These are phyloP conservation scores for Propithecus coquereli DNA, from an alignment of 2,113 vertebrate species.

Conservation along the genomic window DNA sequence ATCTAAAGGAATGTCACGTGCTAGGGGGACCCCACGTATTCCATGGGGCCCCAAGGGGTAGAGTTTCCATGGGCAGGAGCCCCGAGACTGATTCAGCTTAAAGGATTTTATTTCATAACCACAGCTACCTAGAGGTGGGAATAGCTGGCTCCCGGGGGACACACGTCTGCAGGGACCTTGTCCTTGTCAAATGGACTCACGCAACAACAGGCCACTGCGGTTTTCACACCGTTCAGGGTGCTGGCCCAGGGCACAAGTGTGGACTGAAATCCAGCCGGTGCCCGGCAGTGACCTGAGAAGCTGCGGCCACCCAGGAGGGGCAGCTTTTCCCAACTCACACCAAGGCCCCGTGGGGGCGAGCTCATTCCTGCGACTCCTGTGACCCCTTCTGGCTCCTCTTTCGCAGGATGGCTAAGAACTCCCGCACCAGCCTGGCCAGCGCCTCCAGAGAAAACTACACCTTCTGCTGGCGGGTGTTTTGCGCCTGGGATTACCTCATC, in stretches of 20 bases:
- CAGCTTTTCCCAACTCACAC: too few relatives aligned
- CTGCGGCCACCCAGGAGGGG: not conserved
- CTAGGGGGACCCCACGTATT: not conserved
- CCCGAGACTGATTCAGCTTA: not conserved
- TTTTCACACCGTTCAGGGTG: not conserved
- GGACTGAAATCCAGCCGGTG: too few relatives aligned
- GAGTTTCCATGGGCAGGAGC: fast-evolving
- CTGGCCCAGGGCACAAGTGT: too few relatives aligned
- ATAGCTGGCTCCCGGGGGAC: fast-evolving
- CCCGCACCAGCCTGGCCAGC: constrained; percentile 93
- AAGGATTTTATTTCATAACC: not conserved
- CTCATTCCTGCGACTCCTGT: fast-evolving
- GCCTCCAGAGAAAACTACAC: constrained; percentile 96
- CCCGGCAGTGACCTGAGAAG: not conserved
- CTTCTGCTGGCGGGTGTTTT: constrained; percentile 98
- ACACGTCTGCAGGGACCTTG: not conserved
- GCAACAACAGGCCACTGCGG: fast-evolving
- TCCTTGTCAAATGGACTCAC: not conserved
- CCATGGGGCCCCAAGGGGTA: too few relatives aligned
- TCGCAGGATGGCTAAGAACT: constrained; percentile 97
- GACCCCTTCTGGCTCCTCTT: not conserved
- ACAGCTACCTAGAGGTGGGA: not conserved
- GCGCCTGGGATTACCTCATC: constrained; percentile 98
- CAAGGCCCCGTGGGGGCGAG: not conserved
- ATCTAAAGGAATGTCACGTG: not conserved